A percentile compares a stretch with the other conserved stretches of the same genome.
phyloP scores from a whole-genome alignment of 1,140 invertebrate genomes.

The Aethina tumida region DNA sequence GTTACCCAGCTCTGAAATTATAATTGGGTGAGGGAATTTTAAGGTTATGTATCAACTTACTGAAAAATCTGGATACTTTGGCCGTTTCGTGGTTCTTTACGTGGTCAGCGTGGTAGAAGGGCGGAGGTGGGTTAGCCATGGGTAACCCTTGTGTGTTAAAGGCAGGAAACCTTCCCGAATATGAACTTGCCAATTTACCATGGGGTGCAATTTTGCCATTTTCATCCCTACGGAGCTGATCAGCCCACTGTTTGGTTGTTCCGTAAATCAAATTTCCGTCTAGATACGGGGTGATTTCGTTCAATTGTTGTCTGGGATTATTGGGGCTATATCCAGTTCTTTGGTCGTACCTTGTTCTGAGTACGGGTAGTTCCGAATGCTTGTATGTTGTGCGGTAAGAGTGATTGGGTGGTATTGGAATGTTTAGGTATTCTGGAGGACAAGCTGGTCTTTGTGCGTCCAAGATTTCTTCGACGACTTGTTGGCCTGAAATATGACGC shows the following conservation, averaged over 20 bases:
- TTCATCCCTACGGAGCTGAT: conserved; percentile 41
- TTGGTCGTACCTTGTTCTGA: conserved; percentile 41
- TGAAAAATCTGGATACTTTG: conserved; percentile 43
- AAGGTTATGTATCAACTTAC: conserved; percentile 35
- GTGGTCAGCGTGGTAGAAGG: conserved; percentile 38
- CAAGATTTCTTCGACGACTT: conserved; percentile 54
- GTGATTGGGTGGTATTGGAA: conserved; percentile 41
- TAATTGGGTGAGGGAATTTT: conserved; percentile 5
- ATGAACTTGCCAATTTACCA: conserved; percentile 37
- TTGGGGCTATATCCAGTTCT: conserved; percentile 42
- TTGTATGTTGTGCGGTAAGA: no score
- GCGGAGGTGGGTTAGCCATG: conserved; percentile 50
- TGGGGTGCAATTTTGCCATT: conserved; percentile 39
- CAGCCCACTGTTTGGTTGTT: conserved; percentile 46
- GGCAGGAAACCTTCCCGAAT: conserved; percentile 41
- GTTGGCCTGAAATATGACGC: conserved; percentile 37
- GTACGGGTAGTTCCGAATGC: conserved; percentile 39
- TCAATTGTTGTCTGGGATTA: conserved; percentile 50
- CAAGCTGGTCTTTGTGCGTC: conserved; percentile 48
- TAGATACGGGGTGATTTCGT: conserved; percentile 51
- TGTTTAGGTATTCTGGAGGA: conserved; percentile 49
- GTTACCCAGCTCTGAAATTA: conserved; percentile 46
- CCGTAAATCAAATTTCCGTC: conserved; percentile 53
- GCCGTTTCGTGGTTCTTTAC: conserved; percentile 35
- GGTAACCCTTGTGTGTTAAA: conserved; percentile 43